A percentile compares a stretch with the other conserved stretches of the same genome.
Conservation (phyloP, 2,797 vertebrate species). For the Myiothlypis coronata region DNA sequence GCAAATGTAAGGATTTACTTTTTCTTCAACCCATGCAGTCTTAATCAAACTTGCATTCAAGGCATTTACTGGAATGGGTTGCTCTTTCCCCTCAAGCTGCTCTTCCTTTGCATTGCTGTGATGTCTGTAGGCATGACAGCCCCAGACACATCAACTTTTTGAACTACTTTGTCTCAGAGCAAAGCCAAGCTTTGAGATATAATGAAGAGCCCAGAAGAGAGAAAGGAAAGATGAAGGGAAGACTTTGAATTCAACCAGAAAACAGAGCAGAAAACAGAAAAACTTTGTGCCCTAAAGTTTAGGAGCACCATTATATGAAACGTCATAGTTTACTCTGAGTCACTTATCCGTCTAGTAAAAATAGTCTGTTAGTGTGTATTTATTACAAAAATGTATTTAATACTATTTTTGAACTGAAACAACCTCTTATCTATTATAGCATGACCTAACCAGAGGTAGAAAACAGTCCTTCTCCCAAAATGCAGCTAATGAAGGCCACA, state of each 20-base stretch:
- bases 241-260: background rate
- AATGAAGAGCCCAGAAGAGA: background rate
- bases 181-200: background rate
- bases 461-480: background rate
- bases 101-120: background rate
- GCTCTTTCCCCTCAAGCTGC: background rate
- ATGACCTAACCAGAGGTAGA: background rate
- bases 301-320: background rate
- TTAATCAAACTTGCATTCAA: background rate
- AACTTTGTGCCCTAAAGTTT: background rate
- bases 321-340: background rate
- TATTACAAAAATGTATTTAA: background rate
- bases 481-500: background rate
- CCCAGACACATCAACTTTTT: background rate
- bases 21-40: background rate
- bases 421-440: background rate
- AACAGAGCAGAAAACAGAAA: background rate
- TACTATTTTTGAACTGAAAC: background rate
- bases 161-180: background rate
- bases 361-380: background rate
- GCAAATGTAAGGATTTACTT: background rate
- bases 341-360: background rate
- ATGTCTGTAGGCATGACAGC: background rate
- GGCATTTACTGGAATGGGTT: background rate
- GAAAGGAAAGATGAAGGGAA: background rate